Base-by-base conservation (phyloP, 2,888 invertebrate genomes). In the Heterodera filipjevi region DNA sequence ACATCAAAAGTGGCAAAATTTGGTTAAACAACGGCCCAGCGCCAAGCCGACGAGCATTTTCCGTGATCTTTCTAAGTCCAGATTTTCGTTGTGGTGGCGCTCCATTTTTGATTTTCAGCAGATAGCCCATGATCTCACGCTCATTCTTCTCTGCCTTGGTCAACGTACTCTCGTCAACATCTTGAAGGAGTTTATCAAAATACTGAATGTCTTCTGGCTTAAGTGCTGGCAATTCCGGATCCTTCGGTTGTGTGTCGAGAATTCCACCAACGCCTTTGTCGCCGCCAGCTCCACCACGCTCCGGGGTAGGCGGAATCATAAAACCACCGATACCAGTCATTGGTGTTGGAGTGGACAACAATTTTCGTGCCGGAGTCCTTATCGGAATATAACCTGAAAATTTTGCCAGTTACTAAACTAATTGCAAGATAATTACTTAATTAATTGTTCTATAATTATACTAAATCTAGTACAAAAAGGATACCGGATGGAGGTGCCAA, bases 141-240 rank as follows among this genome's bases (percentile, higher is more conserved):
- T 99, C 99, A 90, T 97, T 98, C 84, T 95, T 94, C 90, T 99
- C 99, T 87, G 99, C 98, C 0, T 97, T 95, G 76, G 82, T 85
- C 74, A 87, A 53, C 6, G 83, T 81, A 89, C 97, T 96, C 91
- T 99, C 99, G 90, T 99, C 99, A 44, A 99, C 97, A 89, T 99
- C 99, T 77, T 96, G 93, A 84, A 99, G 92, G 82, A 99, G 92
- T 91, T 99, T 99, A 91, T 99, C 99, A 91, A 99, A 99, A 91
- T 99, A 99, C 91, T 99, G 99, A 71, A 99, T 96, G 91, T 97
- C 97, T 91, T 99, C 99, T 0, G 99, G 99, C 90, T 99, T 99
- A 93, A 99, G 94, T 90, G 99, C 96, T 27, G 99, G 99, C 86
- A 99, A 92, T 91, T 98, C 98, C 0, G 94, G 94, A 64, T 92